Conservation (phyloP, 2,113 vertebrate species). For the Passer domesticus region DNA sequence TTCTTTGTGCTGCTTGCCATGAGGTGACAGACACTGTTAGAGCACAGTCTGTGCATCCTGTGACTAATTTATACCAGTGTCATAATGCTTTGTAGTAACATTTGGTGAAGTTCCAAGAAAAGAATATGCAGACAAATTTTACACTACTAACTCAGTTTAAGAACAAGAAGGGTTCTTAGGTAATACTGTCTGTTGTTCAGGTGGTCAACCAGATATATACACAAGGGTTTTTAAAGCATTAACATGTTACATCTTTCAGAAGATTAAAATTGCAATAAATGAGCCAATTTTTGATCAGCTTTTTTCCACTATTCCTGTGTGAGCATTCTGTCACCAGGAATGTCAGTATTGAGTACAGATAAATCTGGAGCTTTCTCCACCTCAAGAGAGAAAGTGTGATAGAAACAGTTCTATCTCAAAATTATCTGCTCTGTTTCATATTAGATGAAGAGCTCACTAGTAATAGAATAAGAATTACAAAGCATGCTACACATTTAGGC, state of each 20-base stretch:
- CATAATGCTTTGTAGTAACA: not conserved
- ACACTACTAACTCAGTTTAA: not conserved
- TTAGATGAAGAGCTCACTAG: not conserved
- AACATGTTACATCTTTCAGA: not conserved
- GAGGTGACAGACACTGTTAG: not conserved
- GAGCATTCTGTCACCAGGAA: not conserved
- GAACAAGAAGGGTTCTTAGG: not conserved
- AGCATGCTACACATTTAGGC: not conserved
- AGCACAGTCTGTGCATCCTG: not conserved
- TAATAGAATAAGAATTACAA: not conserved
- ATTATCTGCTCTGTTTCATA: not conserved
- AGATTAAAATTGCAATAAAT: not conserved
- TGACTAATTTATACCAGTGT: not conserved
- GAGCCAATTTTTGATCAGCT: not conserved
- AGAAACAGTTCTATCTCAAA: not conserved
- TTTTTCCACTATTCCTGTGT: not conserved
- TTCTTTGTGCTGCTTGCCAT: fast-evolving
- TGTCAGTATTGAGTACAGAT: not conserved
- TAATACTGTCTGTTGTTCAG: not conserved
- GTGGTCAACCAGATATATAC: not conserved
- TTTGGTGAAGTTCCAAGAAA: not conserved
- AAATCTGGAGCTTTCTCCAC: not conserved
- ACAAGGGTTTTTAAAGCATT: not conserved
- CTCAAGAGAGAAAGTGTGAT: not conserved
- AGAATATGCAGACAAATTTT: not conserved